Evolutionary conservation across 2,888 invertebrate genomes (phyloP).

Genomic region (Isotomurus palustris): DNA sequence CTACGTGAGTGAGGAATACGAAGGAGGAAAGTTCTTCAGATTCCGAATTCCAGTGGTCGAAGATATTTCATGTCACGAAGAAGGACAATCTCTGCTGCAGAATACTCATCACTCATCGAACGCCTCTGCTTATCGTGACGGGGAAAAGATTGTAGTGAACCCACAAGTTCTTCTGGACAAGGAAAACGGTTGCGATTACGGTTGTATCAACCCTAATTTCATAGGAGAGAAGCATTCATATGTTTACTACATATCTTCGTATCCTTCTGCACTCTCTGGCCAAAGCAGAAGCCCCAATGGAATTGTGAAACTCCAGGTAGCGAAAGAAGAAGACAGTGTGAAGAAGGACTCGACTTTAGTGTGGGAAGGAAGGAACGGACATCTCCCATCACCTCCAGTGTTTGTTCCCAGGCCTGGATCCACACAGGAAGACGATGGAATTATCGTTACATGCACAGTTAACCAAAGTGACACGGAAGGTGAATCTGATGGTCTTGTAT

Average conservation of each 20-base stretch:
- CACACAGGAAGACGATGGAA: slow-evolving; percentile 53
- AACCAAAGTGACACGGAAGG: no score
- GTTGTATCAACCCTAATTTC: slow-evolving; percentile 52
- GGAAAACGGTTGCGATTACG: slow-evolving; percentile 51
- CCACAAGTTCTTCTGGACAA: slow-evolving; percentile 34
- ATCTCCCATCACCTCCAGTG: slow-evolving; percentile 52
- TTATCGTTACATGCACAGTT: no score
- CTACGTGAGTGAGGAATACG: slow-evolving; percentile 19
- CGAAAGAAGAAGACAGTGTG: no score
- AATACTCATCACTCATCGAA: not conserved
- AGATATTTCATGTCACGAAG: slow-evolving; percentile 5
- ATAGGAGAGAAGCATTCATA: slow-evolving; percentile 51
- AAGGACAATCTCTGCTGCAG: slow-evolving; percentile 12
- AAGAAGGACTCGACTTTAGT: slow-evolving; percentile 46
- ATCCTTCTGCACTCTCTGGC: slow-evolving; percentile 33
- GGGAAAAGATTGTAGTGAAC: slow-evolving; percentile 46
- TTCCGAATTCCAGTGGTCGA: slow-evolving; percentile 21
- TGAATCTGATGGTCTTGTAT: slow-evolving; percentile 45
- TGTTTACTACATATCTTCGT: slow-evolving; percentile 51
- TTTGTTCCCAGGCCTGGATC: slow-evolving; percentile 52
- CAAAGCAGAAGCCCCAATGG: no score
- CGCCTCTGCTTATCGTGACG: slow-evolving; percentile 47
- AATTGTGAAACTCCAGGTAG: no score
- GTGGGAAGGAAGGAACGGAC: slow-evolving; percentile 49
- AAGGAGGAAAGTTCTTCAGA: slow-evolving; percentile 18